Evolutionary conservation across 2,888 invertebrate genomes (phyloP).

Genomic region (Gandaritis pyraliata): DNA sequence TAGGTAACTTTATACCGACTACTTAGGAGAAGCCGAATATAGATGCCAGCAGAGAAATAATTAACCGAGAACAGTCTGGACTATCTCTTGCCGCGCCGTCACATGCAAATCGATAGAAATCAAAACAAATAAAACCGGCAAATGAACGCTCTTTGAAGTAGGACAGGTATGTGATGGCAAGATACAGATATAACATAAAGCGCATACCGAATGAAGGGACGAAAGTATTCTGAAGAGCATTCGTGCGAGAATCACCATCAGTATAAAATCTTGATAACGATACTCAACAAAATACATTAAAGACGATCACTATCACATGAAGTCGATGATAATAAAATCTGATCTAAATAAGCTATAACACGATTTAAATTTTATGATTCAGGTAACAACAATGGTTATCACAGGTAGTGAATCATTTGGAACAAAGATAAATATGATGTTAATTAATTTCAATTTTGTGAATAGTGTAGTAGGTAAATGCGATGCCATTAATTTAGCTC

Average conservation of each 20-base stretch:
- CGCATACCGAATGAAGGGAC: constrained; percentile 57
- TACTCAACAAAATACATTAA: constrained; percentile 54
- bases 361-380: constrained; percentile 8
- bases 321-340: constrained; percentile 33
- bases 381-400: constrained; percentile 49
- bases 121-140: constrained; percentile 31
- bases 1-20: neutral
- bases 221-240: constrained; percentile 57
- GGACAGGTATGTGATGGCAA: constrained; percentile 55
- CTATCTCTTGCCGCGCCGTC: constrained; percentile 18
- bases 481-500: neutral
- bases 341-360: constrained; percentile 20
- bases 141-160: constrained; percentile 36
- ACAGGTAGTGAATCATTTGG: constrained; percentile 34
- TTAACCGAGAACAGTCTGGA: constrained; percentile 7
- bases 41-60: neutral
- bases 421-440: constrained; percentile 19
- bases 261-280: constrained; percentile 57
- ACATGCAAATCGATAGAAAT: constrained; percentile 26
- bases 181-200: constrained; percentile 58
- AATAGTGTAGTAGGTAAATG: constrained; percentile 10
- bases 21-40: neutral
- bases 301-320: constrained; percentile 49
- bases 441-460: constrained; percentile 23
- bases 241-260: constrained; percentile 52